These are phyloP conservation scores for human (Homo sapiens) DNA, from an alignment of 2,113 vertebrate genomes.

Conservation along the genomic window DNA sequence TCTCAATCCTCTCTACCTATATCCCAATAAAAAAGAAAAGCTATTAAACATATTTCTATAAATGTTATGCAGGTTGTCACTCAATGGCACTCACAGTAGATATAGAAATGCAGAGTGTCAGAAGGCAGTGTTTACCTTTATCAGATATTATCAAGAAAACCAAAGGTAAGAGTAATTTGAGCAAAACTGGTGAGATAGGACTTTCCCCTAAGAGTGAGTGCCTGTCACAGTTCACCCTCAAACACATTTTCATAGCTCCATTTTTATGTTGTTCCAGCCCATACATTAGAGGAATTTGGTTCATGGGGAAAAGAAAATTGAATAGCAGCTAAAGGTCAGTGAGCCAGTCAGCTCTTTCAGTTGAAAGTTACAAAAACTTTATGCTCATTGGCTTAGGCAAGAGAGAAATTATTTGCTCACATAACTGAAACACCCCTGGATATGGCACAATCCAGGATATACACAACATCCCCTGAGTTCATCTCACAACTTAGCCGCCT, in stretches of 20 bases:
- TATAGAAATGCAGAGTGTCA: not conserved
- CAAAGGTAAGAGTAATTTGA: not conserved
- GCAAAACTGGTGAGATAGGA: not conserved
- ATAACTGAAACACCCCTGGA: not conserved
- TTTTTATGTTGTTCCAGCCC: not conserved
- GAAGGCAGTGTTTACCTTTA: not conserved
- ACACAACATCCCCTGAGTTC: not conserved
- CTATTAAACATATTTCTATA: not conserved
- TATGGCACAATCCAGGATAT: not conserved
- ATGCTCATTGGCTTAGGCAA: not conserved
- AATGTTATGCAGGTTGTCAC: not conserved
- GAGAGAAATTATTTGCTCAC: not conserved
- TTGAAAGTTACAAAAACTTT: not conserved
- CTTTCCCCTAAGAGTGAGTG: not conserved
- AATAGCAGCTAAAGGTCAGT: not conserved
- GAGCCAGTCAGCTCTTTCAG: not conserved
- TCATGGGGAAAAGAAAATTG: not conserved
- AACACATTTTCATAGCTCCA: not conserved
- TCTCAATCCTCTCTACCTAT: not conserved
- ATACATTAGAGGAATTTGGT: not conserved
- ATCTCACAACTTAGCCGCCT: not conserved
- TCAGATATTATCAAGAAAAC: not conserved
- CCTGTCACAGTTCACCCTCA: not conserved
- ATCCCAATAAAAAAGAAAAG: not conserved
- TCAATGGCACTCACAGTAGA: not conserved